Percentiles rank a stretch among this genome's conserved stretches.
phyloP scores from a whole-genome alignment of 2,113 vertebrate genomes.

The Melanerpes aurifrons region DNA sequence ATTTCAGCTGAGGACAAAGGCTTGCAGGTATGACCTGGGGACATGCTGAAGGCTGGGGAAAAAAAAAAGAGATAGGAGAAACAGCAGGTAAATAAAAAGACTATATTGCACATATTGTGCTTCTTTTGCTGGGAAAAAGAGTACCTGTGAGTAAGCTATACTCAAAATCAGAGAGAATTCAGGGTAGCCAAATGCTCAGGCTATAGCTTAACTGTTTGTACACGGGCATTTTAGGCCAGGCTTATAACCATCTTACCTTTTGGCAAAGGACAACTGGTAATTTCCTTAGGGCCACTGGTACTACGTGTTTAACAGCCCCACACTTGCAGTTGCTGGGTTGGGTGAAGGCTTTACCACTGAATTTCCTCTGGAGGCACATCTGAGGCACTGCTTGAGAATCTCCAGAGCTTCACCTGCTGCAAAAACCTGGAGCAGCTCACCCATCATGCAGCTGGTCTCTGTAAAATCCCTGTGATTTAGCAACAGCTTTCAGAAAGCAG shows the following conservation, averaged over 20 bases:
- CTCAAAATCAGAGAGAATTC: background rate
- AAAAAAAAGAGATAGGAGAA: background rate
- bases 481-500: background rate
- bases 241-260: background rate
- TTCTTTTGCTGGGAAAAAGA: background rate
- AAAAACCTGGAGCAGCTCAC: background rate
- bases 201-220: background rate
- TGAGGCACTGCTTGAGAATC: background rate
- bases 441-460: rapidly evolving
- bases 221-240: background rate
- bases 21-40: constrained; percentile 44
- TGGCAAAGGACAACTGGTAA: background rate
- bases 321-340: rapidly evolving
- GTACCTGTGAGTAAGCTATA: background rate
- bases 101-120: background rate
- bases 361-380: background rate
- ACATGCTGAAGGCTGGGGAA: constrained; percentile 26
- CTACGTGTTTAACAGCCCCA: background rate
- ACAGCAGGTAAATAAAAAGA: constrained; percentile 3
- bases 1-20: constrained; percentile 38
- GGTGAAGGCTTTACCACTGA: background rate
- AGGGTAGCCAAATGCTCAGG: background rate
- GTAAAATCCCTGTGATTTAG: background rate
- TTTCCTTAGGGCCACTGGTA: background rate
- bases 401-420: background rate